A percentile compares a stretch with the other conserved stretches of the same genome.
Evolutionary conservation across 1,140 invertebrate species (phyloP).

Genomic region (Littorina saxatilis): DNA sequence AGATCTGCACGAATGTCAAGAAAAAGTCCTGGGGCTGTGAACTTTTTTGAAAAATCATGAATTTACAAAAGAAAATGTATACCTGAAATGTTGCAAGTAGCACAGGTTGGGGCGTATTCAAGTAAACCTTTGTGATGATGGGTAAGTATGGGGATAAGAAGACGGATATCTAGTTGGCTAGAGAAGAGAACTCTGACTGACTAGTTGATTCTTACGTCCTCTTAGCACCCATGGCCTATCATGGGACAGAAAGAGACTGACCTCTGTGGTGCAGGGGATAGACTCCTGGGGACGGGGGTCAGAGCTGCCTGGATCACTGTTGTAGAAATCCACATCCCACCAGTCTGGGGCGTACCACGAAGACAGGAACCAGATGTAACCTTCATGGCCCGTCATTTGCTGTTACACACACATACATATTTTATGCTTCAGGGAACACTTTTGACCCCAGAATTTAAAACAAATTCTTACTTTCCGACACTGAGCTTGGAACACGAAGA

Average conservation of each 20-base stretch:
- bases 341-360: constrained; percentile 83
- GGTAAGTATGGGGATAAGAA: no score
- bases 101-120: no score
- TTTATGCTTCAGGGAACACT: neutral
- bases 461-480: neutral
- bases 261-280: constrained; percentile 80
- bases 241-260: neutral
- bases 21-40: no score
- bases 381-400: constrained; percentile 81
- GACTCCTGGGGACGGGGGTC: constrained; percentile 66
- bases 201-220: no score
- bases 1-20: no score
- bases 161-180: no score
- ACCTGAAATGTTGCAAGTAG: no score
- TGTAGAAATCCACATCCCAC: constrained; percentile 82
- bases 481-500: neutral
- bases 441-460: neutral
- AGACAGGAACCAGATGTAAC: constrained; percentile 91
- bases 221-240: no score
- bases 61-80: no score
- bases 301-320: constrained; percentile 69
- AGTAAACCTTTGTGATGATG: no score
- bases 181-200: no score
- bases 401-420: constrained; percentile 56
- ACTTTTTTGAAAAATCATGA: no score